Percentiles rank a stretch among this genome's conserved stretches.
Conservation (phyloP, 1,140 invertebrate species). For the Parapsyche elsis region DNA sequence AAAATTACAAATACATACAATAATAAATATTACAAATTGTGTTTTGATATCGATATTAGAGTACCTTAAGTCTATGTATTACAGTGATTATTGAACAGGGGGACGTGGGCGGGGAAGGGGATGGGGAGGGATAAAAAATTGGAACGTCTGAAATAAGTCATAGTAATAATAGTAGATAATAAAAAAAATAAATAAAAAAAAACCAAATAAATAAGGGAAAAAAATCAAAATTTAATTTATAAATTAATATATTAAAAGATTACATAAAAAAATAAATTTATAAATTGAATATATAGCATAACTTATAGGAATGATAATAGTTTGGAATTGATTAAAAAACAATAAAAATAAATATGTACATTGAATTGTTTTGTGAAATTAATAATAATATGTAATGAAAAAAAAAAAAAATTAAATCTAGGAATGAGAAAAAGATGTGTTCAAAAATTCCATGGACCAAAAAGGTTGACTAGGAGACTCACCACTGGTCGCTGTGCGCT, state of each 20-base stretch:
- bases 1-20: background rate
- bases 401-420: slow-evolving; percentile 40
- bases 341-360: slow-evolving; percentile 29
- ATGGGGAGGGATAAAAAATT: background rate
- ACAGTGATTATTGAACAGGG: slow-evolving; percentile 33
- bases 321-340: background rate
- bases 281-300: slow-evolving; percentile 34
- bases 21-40: slow-evolving; percentile 39
- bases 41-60: slow-evolving; percentile 21
- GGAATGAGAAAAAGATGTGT: slow-evolving; percentile 51
- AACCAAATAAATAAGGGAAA: slow-evolving; percentile 17
- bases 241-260: slow-evolving; percentile 35
- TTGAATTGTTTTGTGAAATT: slow-evolving; percentile 17
- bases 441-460: slow-evolving; percentile 54
- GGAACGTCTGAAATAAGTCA: background rate
- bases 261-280: slow-evolving; percentile 42
- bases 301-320: background rate
- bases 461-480: slow-evolving; percentile 56
- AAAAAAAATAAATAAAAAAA: slow-evolving; percentile 23
- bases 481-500: slow-evolving; percentile 56
- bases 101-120: background rate
- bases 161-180: slow-evolving; percentile 1
- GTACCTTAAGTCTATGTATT: slow-evolving; percentile 34
- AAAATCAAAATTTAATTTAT: slow-evolving; percentile 36
- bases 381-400: too few species aligned